These are phyloP conservation scores for Drosophila sturtevanti DNA, from an alignment of 1,140 invertebrate species.

Conservation along the genomic window DNA sequence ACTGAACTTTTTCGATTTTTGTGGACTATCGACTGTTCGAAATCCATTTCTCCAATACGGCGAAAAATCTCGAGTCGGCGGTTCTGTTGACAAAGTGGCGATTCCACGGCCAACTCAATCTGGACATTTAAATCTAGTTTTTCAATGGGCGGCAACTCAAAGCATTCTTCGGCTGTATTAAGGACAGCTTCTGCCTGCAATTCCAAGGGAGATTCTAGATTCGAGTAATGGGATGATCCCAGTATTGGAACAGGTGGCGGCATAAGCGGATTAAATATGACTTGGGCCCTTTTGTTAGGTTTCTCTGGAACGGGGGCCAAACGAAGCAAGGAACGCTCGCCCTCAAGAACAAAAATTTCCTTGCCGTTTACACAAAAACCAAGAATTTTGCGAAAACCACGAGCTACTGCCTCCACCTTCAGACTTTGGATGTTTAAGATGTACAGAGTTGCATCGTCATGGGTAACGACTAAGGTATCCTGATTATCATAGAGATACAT, in stretches of 20 bases:
- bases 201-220: slow-evolving; percentile 64
- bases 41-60: slow-evolving; percentile 78
- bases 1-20: slow-evolving; percentile 34
- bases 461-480: slow-evolving; percentile 89
- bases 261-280: slow-evolving; percentile 77
- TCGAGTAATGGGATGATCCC: slow-evolving; percentile 45
- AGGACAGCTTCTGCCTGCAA: slow-evolving; percentile 66
- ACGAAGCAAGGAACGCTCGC: slow-evolving; percentile 86
- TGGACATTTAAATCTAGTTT: slow-evolving; percentile 82
- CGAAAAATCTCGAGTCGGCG: slow-evolving; percentile 79
- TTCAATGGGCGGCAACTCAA: slow-evolving; percentile 83
- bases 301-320: slow-evolving; percentile 83
- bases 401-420: slow-evolving; percentile 84
- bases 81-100: slow-evolving; percentile 69
- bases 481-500: slow-evolving; percentile 87
- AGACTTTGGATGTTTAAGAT: slow-evolving; percentile 88
- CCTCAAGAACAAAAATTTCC: slow-evolving; percentile 90
- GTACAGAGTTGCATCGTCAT: slow-evolving; percentile 88
- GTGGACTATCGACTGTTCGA: slow-evolving; percentile 74
- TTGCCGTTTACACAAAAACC: slow-evolving; percentile 74
- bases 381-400: slow-evolving; percentile 82
- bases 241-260: slow-evolving; percentile 72
- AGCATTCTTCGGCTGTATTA: slow-evolving; percentile 84
- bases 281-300: slow-evolving; percentile 66
- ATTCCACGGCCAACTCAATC: slow-evolving; percentile 82